phyloP scores from a whole-genome alignment of 2,113 vertebrate genomes.

The Aspidoscelis tigris region DNA sequence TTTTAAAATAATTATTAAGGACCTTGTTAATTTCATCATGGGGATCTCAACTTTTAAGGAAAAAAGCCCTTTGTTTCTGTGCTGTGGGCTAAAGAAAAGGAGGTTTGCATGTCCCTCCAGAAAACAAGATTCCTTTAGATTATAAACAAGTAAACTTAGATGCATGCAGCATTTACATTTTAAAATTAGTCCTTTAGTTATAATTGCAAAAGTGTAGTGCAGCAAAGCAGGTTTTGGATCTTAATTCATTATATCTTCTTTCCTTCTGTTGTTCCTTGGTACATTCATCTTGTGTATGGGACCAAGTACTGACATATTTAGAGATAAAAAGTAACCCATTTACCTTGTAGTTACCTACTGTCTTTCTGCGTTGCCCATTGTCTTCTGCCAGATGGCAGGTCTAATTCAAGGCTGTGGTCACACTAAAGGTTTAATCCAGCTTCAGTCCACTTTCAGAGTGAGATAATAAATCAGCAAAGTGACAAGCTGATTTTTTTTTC shows the following conservation, averaged over 20 bases:
- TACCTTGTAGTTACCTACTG: background rate
- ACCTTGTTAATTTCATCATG: conserved; percentile 47
- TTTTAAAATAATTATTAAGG: conserved; percentile 32
- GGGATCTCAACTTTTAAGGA: conserved; percentile 53
- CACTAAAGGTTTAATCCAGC: too few relatives aligned
- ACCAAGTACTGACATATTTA: background rate
- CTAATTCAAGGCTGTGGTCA: background rate
- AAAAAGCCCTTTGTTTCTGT: conserved; percentile 28
- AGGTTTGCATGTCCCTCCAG: conserved; percentile 61
- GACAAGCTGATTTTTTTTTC: too few relatives aligned
- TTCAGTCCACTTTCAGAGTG: too few relatives aligned
- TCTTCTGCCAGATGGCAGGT: background rate
- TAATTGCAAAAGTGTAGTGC: conserved; percentile 60
- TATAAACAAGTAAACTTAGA: conserved; percentile 54
- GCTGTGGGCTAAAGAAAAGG: conserved; percentile 58
- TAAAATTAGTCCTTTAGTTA: conserved; percentile 62
- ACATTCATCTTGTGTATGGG: background rate
- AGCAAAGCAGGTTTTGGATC: conserved; percentile 30
- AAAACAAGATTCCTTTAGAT: conserved; percentile 61
- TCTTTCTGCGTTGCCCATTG: background rate
- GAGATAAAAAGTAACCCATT: background rate
- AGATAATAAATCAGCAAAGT: too few relatives aligned
- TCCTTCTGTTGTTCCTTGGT: background rate
- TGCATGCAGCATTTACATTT: conserved; percentile 63
- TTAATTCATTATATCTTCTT: background rate